Evolutionary conservation across 2,797 vertebrate genomes (phyloP), one percentile per base, ranked within the genome.

Genomic region (Oreochromis mossambicus): DNA sequence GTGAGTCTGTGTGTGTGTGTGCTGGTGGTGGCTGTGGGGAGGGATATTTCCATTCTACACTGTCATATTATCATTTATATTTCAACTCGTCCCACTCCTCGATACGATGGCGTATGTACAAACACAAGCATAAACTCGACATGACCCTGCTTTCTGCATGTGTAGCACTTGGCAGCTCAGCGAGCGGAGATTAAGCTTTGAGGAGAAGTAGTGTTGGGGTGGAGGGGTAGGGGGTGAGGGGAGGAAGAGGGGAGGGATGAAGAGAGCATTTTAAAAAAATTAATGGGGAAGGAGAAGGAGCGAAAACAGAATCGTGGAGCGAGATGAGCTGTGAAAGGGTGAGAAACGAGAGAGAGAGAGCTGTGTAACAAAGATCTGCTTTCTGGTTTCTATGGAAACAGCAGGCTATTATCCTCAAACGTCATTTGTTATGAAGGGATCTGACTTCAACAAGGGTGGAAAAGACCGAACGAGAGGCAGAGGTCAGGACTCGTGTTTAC

Each of bases 371-470:
- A 94, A 96, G 95, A 95, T 96, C 96, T 96, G 96, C 96, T 96
- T 97, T 97, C 96, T 96, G 95, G 97, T 99, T 97, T 96, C 97
- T 95, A 97, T 97, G 96, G 97, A 75, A 97, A 99, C 97, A 94
- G 91, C 91, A 95, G 96, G 95, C 96, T 96, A 97, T 98, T 97
- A 97, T 97, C 96, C 95, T 96, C 96, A 96, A 96, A 96, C 96
- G 96, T 97, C 97, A 97, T 97, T 97, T 97, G 97, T 97, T 96
- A 97, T 96, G 96, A 96, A 96, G 95, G 95, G 97, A 97, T 96
- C 96, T 95, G 96, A 97, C 96, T 97, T 96, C 54, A 86, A 84
- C 7, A 2, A 26, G 56, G 80, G 26, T 19, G 17, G 46, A 70
- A 52, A 77, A 73, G 29, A 61, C 15, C 4, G 52, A 75, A 21